Percentiles rank a stretch among this genome's conserved stretches.
Evolutionary conservation across 2,113 vertebrate genomes (phyloP).

Genomic region (Indicator indicator): DNA sequence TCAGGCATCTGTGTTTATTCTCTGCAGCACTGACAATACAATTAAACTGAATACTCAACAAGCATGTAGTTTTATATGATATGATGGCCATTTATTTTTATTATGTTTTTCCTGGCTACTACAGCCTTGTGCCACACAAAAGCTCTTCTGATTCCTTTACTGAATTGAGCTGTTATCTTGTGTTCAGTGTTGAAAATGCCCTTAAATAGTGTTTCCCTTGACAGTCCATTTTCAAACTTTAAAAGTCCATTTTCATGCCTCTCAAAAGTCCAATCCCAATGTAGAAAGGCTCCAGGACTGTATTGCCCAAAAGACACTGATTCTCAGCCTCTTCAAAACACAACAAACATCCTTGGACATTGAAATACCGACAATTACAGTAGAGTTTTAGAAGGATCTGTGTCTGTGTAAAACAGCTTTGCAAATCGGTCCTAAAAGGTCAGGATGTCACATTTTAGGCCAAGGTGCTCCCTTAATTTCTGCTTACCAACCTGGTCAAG

Average conservation of each 20-base stretch:
- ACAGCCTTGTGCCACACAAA: background rate
- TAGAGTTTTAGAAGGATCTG: background rate
- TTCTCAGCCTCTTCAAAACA: background rate
- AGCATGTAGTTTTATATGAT: conserved; percentile 37
- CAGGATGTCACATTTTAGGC: background rate
- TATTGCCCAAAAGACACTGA: background rate
- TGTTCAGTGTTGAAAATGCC: conserved; percentile 41
- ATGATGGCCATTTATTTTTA: conserved; percentile 45
- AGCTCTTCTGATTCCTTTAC: background rate
- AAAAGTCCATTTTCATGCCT: conserved; percentile 22
- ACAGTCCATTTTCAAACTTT: conserved; percentile 35
- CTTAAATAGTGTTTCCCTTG: conserved; percentile 39
- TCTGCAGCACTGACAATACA: conserved; percentile 50
- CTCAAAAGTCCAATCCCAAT: conserved; percentile 7
- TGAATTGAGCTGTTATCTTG: conserved; percentile 32
- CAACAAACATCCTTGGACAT: background rate
- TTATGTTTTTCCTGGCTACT: conserved; percentile 26
- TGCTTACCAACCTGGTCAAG: background rate
- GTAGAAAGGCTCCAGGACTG: background rate
- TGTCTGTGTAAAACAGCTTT: background rate
- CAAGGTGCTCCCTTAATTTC: background rate
- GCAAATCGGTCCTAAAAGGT: background rate
- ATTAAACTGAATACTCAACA: conserved; percentile 61
- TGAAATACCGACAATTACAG: background rate
- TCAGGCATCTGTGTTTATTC: conserved; percentile 59